Percentiles rank a stretch among this genome's conserved stretches.
Evolutionary conservation across 2,888 invertebrate genomes (phyloP).

Genomic region (Gari tellinella): DNA sequence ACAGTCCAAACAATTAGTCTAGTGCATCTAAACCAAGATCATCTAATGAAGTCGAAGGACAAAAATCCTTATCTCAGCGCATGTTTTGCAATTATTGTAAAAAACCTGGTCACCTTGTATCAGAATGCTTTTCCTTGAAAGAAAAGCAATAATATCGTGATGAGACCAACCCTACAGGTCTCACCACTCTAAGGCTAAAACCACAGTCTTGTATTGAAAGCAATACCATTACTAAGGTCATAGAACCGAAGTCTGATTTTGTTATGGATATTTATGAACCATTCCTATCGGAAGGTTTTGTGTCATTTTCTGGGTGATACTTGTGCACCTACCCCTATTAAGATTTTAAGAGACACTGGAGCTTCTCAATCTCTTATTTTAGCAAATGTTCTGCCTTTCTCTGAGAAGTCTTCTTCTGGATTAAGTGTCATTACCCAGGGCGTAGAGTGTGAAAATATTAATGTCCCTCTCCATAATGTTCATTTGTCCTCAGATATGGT

Average conservation of each 20-base stretch:
- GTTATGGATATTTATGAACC: constrained; percentile 33
- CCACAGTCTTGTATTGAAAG: constrained; percentile 23
- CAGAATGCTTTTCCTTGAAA: constrained; percentile 33
- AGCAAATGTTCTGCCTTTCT: constrained; percentile 33
- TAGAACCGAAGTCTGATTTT: constrained; percentile 3
- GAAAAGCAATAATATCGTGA: constrained; percentile 13
- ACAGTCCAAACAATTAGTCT: constrained; percentile 1
- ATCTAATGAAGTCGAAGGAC: constrained; percentile 7
- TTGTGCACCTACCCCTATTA: constrained; percentile 15
- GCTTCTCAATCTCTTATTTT: constrained; percentile 53
- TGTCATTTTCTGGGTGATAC: constrained; percentile 22
- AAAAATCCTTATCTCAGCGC: constrained; percentile 11
- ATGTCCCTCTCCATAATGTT: constrained; percentile 45
- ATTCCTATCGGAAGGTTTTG: constrained; percentile 40
- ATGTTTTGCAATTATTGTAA: constrained; percentile 29
- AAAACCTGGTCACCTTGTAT: constrained; percentile 28
- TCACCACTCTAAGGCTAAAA: constrained; percentile 1
- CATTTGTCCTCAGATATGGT: constrained; percentile 35
- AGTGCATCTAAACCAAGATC: constrained; percentile 1
- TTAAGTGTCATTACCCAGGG: constrained; percentile 44
- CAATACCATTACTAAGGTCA: constrained; percentile 5
- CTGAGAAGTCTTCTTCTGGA: constrained; percentile 33
- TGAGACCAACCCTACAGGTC: constrained; percentile 4
- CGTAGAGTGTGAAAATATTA: constrained; percentile 36
- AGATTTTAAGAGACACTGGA: constrained; percentile 46